Base-by-base conservation (phyloP, 64 coral and sea anemone species). In the Stichodactyla helianthus region DNA sequence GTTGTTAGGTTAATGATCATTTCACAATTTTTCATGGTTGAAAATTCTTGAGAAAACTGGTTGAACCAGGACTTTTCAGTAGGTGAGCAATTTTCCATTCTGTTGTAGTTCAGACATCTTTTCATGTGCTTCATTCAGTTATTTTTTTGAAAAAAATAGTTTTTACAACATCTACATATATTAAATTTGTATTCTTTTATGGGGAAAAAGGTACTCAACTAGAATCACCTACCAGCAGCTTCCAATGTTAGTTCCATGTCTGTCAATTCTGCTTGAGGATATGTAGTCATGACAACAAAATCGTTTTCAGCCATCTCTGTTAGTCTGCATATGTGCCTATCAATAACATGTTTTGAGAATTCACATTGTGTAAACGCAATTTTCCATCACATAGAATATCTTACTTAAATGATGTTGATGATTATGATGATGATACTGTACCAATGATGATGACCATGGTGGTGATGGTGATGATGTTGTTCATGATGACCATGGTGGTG, bases 241-340 rank as follows among this genome's bases (percentile, higher is more conserved):
- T 84, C 79, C 59, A 94, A 51, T 35, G 77, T 94, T 10, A 70
- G 83, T 77, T 77, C 85, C 88, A 90, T 88, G 23, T 94, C 88
- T 16, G 61, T 84, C 6, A 90, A 60, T 79, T 76, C 77, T 54
- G 54, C 90, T 79, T 94, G 88, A 7, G 93, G 93, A 62, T 86
- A 87, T 52, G 80, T 76, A 12, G 88, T 90, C 93, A 94, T 87
- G 11, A 94, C 53, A 12, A 87, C 56, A 58, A 94, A 90, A 1
- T 94, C 93, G 52, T 67, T 51, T 8, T 83, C 17, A 14, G 19
- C 71, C 79, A 87, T 83, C 17, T 71, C 62, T 9, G 71, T 89
- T 50, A 64, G 44, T 7, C 28, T 63, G 18, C 53, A 89, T 20
- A 82, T 55, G 53, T 89, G 20, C 31, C 27, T 52, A 5, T 50